Percentiles rank a stretch among this genome's conserved stretches.
These are phyloP conservation scores for Melanophora roralis DNA, from an alignment of 2,888 invertebrate genomes.

Conservation along the genomic window DNA sequence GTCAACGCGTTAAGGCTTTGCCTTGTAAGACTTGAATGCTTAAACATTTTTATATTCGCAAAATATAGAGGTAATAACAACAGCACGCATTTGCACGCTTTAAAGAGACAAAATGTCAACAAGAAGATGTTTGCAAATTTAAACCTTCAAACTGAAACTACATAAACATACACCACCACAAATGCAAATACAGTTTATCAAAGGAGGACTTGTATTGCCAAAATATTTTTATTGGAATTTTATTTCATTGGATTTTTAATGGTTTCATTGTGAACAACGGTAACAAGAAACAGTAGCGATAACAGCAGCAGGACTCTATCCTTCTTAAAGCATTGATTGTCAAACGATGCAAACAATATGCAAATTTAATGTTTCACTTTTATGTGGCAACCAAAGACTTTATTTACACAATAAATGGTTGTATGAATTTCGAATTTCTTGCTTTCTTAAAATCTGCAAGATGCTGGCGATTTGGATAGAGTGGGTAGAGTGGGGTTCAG, in stretches of 20 bases:
- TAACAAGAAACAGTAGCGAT: neutral
- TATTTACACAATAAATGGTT: conserved; percentile 45
- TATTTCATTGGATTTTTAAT: conserved; percentile 76
- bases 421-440: conserved; percentile 40
- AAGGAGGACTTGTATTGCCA: conserved; percentile 49
- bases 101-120: conserved; percentile 66
- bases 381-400: conserved; percentile 51
- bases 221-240: conserved; percentile 76
- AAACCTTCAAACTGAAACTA: neutral
- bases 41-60: neutral
- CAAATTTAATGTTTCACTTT: conserved; percentile 69
- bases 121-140: conserved; percentile 57
- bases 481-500: neutral
- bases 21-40: conserved; percentile 29
- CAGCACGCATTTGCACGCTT: conserved; percentile 67
- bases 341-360: conserved; percentile 74
- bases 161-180: neutral
- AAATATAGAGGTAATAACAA: conserved; percentile 49
- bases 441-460: conserved; percentile 19
- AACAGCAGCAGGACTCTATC: conserved; percentile 13
- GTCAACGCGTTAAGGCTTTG: conserved; percentile 37
- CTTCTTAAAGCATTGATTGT: conserved; percentile 57
- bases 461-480: neutral
- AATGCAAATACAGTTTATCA: conserved; percentile 36
- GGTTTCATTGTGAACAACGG: conserved; percentile 71